Evolutionary conservation across 2,113 vertebrate species (phyloP), one percentile per base, ranked within the genome.

Genomic region (Poeciliopsis retropinna): DNA sequence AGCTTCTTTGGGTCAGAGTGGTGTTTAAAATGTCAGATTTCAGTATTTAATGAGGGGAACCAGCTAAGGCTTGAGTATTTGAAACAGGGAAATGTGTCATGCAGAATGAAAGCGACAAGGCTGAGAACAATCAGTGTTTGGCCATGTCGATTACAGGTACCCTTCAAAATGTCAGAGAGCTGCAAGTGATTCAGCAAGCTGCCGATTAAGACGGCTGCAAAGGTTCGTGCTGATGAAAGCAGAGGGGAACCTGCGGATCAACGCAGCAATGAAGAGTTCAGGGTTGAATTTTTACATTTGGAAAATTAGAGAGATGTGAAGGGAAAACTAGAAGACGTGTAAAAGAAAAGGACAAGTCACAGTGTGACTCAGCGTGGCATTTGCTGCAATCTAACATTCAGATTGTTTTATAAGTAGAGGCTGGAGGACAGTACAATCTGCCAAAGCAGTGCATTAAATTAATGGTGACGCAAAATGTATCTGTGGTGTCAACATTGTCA

Each of bases 81-180:
- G 27, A 47, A 47, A 19, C 67, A 22, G 61, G 47, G n/a, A 67
- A 73, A 67, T 79, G 37, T 66, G 51, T 62, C 25, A 11, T 67
- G 25, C 32, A 54, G 66, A 19, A 29, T 73, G 31, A 73, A 62
- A 64, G 63, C 1, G 64, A 76, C 51, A 76, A 14, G 65, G 75
- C 17, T 73, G 51, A 70, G 64, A n/a, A 63, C 44, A 61, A 10
- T 72, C 25, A 51, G 11, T 65, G 75, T 84, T 87, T 75, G 67
- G 41, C 69, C 76, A 88, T 84, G 68, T 66, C 79, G 80, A 89
- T 83, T 83, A 75, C 74, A 73, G 63, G 66, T 68, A 78, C 31
- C 78, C 85, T 86, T 88, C 70, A 88, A 73, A 85, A 86, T 82
- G 75, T 82, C 80, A 80, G 44, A 64, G 63, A 13, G 73, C 73